Percentiles rank a stretch among this genome's conserved stretches.
These are phyloP conservation scores for Andrena trimmerana DNA, from an alignment of 2,888 invertebrate genomes.

Conservation along the genomic window DNA sequence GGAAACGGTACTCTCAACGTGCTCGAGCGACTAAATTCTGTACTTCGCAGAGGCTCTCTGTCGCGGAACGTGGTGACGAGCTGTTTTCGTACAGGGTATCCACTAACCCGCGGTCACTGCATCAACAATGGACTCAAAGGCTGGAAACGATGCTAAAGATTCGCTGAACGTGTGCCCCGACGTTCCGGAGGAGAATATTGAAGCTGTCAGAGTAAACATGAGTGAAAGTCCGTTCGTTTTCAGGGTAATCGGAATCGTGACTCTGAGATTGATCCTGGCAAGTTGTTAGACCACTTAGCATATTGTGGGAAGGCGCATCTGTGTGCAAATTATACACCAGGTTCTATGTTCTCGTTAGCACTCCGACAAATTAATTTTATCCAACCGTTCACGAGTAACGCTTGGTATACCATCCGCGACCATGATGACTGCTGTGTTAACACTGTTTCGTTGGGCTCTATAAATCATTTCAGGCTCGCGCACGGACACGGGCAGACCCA, in stretches of 20 bases:
- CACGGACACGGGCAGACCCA: neutral
- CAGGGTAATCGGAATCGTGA: neutral
- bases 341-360: neutral
- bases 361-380: conserved; percentile 2
- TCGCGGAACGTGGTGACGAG: neutral
- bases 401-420: neutral
- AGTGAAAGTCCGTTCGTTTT: neutral
- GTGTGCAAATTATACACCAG: neutral
- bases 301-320: neutral
- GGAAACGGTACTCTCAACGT: conserved; percentile 46
- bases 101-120: neutral
- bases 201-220: neutral
- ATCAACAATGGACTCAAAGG: neutral
- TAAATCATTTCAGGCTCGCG: conserved; percentile 3
- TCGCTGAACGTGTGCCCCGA: too few species aligned
- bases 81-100: neutral
- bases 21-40: conserved; percentile 50
- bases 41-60: conserved; percentile 3
- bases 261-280: neutral
- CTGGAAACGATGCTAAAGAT: too few species aligned
- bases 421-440: neutral
- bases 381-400: neutral
- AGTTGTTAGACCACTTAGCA: neutral
- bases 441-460: neutral
- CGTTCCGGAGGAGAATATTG: neutral